Base-by-base conservation (phyloP, 2,113 vertebrate species). In the Cyanoderma ruficeps region DNA sequence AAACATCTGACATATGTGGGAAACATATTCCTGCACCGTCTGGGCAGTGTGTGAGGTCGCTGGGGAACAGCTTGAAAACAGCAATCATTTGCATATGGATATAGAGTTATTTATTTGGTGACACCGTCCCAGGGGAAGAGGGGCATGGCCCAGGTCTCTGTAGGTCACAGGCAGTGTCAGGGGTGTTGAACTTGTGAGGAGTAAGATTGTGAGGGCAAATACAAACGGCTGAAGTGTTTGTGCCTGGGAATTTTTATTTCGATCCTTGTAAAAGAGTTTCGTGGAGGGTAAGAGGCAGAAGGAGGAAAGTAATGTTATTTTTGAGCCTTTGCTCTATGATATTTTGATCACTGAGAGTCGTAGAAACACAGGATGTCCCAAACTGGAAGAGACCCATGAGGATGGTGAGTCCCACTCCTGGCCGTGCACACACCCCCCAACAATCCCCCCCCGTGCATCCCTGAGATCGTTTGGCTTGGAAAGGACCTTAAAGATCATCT, bases 1-100 rank as follows among this genome's bases (percentile, higher is more conserved):
- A 49, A 97, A 91, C 94, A 90, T 88, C 85, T 96, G 95, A 97
- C 79, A 77, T 91, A 41, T 85, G 90, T 83, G 96, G 78, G 64
- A 92, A 95, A 88, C 85, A 90, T 91, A 93, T 93, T 92, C 21
- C 94, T 80, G 53, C 52, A 24, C 81, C 28, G 92, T 91, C 85
- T 96, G 90, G 88, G 61, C 94, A 92, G 92, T 41, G 75, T 52
- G 20, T 47, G 44, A 56, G 94, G 95, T 96, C 92, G 4, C 75
- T 85, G 24, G 11, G 6, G 53, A 94, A 61, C 95, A 93, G 92
- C 96, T 97, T 94, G 95, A 69, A 90, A 93, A 52, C 85, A 89
- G 90, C 85, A 91, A 85, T 78, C 65, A 83, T 95, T 95, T 93
- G 90, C 96, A 94, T 95, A 53, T 42, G 53, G 88, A 68, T 76